Evolutionary conservation across 2,113 vertebrate genomes (phyloP).

Genomic region (Caloenas nicobarica): DNA sequence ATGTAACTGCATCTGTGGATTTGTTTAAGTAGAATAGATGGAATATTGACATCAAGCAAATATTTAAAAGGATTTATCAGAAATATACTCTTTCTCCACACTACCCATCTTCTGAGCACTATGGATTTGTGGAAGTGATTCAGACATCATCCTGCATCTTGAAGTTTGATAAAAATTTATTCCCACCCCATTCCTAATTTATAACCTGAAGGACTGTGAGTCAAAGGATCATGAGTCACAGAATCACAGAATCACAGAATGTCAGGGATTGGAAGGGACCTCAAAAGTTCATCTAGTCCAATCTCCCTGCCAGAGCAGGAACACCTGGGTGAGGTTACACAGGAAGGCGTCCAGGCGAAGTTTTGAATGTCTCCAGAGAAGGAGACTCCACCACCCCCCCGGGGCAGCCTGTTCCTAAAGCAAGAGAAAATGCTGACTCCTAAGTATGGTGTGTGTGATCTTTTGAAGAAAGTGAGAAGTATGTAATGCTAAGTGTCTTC

Average conservation of each 20-base stretch:
- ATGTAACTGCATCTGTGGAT: not conserved
- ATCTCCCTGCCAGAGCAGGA: too few relatives aligned
- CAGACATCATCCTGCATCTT: not conserved
- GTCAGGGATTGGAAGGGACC: too few relatives aligned
- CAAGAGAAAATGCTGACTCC: not conserved
- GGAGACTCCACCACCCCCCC: too few relatives aligned
- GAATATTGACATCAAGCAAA: not conserved
- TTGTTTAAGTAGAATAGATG: slow-evolving; percentile 1
- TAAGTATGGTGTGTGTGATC: not conserved
- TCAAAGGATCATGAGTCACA: not conserved
- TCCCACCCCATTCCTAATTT: not conserved
- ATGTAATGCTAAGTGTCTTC: not conserved
- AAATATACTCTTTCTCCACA: not conserved
- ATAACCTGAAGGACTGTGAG: not conserved
- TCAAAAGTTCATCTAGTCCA: too few relatives aligned
- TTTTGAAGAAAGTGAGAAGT: not conserved
- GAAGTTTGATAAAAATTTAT: not conserved
- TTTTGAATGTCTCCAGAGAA: too few relatives aligned
- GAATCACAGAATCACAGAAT: too few relatives aligned
- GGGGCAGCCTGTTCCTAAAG: too few relatives aligned
- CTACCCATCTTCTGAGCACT: not conserved
- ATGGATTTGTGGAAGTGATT: not conserved
- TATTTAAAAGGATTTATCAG: not conserved
- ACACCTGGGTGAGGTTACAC: too few relatives aligned
- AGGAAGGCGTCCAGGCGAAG: too few relatives aligned